phyloP scores from a whole-genome alignment of 2,888 invertebrate genomes.

The Helleia helle region DNA sequence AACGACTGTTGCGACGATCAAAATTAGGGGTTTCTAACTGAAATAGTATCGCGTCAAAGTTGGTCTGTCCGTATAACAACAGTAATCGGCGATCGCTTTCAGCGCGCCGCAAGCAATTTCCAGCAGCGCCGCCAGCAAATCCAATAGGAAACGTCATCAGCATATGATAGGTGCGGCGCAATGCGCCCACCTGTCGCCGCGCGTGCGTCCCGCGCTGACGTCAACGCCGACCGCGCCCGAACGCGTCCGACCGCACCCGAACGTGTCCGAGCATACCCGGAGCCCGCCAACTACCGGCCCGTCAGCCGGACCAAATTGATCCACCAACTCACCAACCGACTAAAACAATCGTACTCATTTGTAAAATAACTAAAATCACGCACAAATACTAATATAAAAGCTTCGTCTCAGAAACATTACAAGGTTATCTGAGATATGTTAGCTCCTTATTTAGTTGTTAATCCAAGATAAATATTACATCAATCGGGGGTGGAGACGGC shows the following conservation, averaged over 20 bases:
- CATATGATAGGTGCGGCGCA: conserved; percentile 71
- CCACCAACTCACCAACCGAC: conserved; percentile 41
- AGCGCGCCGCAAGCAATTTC: neutral
- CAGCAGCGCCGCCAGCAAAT: conserved; percentile 34
- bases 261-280: conserved; percentile 29
- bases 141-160: conserved; percentile 66
- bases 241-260: conserved; percentile 32
- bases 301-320: conserved; percentile 53
- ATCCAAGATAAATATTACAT: conserved; percentile 73
- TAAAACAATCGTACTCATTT: conserved; percentile 30
- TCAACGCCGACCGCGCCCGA: conserved; percentile 42
- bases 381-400: no score
- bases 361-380: no score
- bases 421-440: conserved; percentile 29
- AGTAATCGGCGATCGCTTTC: neutral
- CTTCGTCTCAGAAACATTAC: no score
- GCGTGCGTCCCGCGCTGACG: conserved; percentile 67
- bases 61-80: neutral
- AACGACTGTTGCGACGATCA: no score
- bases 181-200: conserved; percentile 72
- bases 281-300: no score
- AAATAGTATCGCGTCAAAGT: conserved; percentile 7
- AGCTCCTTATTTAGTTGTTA: conserved; percentile 63
- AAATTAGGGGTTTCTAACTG: conserved; percentile 23
- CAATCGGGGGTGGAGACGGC: conserved; percentile 58